phyloP scores from a whole-genome alignment of 2,888 invertebrate genomes.

The Agonopterix arenella region DNA sequence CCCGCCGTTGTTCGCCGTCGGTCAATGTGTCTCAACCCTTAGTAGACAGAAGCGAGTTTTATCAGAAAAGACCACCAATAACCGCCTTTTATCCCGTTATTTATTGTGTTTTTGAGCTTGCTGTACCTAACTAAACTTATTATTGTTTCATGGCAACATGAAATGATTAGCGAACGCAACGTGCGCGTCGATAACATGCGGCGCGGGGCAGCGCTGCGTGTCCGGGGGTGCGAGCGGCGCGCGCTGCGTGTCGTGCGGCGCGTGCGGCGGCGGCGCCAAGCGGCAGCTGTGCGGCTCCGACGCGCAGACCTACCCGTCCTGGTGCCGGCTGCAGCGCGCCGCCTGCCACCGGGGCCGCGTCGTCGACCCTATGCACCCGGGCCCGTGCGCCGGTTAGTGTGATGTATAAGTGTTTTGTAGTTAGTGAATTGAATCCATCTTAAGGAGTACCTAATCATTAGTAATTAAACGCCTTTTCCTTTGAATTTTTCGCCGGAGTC shows the following conservation, averaged over 20 bases:
- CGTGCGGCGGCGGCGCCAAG: conserved; percentile 49
- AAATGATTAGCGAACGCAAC: conserved; percentile 55
- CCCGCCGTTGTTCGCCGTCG: no score
- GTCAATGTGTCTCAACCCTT: no score
- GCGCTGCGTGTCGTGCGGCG: conserved; percentile 55
- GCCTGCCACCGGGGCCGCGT: conserved; percentile 84
- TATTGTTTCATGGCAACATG: background rate
- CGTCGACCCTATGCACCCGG: conserved; percentile 83
- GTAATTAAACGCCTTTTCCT: no score
- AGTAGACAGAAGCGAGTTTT: no score
- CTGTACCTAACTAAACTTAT: no score
- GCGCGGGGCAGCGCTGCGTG: conserved; percentile 56
- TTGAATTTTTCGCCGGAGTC: no score
- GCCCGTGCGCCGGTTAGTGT: conserved; percentile 74
- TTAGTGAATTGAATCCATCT: no score
- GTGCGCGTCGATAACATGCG: conserved; percentile 51
- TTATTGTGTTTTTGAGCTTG: no score
- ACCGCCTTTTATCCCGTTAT: no score
- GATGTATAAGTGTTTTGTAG: no score
- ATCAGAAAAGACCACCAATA: no score
- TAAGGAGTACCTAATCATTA: no score
- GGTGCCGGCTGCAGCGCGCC: conserved; percentile 88
- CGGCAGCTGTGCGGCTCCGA: conserved; percentile 83
- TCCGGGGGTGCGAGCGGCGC: conserved; percentile 56
- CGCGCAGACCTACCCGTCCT: conserved; percentile 84